These are phyloP conservation scores for Penaeus vannamei DNA, from an alignment of 1,140 invertebrate species.

Conservation along the genomic window DNA sequence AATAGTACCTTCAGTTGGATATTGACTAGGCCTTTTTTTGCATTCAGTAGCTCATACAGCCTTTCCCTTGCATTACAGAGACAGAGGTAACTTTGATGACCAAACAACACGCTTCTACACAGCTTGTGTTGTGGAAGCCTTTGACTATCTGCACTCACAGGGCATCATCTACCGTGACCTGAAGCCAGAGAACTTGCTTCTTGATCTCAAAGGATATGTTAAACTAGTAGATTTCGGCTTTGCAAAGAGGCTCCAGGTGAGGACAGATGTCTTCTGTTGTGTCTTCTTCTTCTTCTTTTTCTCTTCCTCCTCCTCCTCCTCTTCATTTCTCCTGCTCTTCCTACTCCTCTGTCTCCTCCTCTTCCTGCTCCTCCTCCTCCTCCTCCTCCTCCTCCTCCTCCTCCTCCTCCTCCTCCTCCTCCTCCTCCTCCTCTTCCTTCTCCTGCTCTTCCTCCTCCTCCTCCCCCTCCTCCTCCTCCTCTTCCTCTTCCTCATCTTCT, in stretches of 20 bases:
- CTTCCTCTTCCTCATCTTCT: no score
- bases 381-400: no score
- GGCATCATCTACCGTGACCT: constrained; percentile 94
- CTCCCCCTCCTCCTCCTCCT: no score
- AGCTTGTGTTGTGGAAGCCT: constrained; percentile 92
- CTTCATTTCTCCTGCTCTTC: no score
- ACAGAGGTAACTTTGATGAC: constrained; percentile 87
- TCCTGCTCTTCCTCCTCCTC: no score
- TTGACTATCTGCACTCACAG: constrained; percentile 89
- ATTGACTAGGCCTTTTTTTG: no score
- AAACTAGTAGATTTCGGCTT: constrained; percentile 82
- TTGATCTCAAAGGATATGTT: constrained; percentile 89
- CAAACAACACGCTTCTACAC: constrained; percentile 88
- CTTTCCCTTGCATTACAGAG: constrained; percentile 71
- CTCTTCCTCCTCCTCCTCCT: not conserved
- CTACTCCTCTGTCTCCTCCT: no score
- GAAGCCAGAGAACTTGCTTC: constrained; percentile 94
- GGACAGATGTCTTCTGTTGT: not conserved
- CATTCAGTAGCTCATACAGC: no score
- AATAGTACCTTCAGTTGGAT: no score
- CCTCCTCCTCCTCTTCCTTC: no score
- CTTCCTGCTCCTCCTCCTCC: no score
- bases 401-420: no score
- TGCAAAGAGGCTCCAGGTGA: constrained; percentile 68
- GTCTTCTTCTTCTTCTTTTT: not conserved